Evolutionary conservation across 2,113 vertebrate genomes (phyloP).

Genomic region (Psilopogon haemacephalus): DNA sequence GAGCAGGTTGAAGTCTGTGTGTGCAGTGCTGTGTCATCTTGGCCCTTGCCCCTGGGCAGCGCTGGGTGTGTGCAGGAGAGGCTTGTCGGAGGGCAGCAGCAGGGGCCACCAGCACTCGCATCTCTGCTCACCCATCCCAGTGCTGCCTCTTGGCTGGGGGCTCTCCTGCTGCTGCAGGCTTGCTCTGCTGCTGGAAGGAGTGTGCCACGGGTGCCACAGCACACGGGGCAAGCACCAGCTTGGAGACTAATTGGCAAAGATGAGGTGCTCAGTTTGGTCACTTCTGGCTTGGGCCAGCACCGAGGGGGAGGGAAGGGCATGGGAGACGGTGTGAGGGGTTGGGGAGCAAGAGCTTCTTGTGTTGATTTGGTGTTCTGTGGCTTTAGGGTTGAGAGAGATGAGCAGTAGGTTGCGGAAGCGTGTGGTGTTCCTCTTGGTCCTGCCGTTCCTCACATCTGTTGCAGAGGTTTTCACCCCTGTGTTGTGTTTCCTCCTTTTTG

Average conservation of each 20-base stretch:
- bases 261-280: not conserved
- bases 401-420: not conserved
- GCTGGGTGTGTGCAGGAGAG: not conserved
- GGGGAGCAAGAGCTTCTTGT: not conserved
- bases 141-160: not conserved
- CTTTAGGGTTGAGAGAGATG: not conserved
- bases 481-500: not conserved
- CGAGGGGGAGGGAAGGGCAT: not conserved
- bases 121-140: fast-evolving
- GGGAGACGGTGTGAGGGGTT: not conserved
- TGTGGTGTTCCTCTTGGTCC: not conserved
- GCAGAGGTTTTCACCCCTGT: not conserved
- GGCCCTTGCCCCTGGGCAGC: not conserved
- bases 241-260: not conserved
- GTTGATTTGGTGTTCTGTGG: not conserved
- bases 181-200: not conserved
- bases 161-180: not conserved
- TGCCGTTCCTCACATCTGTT: not conserved
- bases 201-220: not conserved
- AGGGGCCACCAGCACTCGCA: not conserved
- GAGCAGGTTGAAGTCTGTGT: not conserved
- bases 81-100: not conserved
- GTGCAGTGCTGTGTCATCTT: not conserved
- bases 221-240: not conserved
- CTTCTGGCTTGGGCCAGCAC: not conserved